Percentiles rank a stretch among this genome's conserved stretches.
Conservation (phyloP, 2,113 vertebrate genomes). For the Lamprologus ornatipinnis region DNA sequence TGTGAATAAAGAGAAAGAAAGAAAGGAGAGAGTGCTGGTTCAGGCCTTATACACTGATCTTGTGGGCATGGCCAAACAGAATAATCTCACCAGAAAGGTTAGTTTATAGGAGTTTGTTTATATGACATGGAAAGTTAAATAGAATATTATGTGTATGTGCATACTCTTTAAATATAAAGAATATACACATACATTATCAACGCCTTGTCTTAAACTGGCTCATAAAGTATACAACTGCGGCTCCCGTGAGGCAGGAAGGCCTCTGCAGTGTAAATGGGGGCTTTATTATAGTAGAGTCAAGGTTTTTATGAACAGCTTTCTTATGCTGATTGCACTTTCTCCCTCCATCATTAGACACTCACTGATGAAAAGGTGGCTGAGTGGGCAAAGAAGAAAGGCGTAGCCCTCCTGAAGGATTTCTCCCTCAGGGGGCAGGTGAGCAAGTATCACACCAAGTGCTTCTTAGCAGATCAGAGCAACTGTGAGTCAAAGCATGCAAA, state of each 20-base stretch:
- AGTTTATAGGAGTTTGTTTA: neutral
- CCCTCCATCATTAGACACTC: neutral
- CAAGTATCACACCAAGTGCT: constrained; percentile 30
- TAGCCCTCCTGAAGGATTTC: neutral
- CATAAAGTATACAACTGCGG: neutral
- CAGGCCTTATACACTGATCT: constrained; percentile 37
- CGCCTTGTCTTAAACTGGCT: neutral
- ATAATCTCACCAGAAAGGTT: constrained; percentile 25
- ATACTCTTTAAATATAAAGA: neutral
- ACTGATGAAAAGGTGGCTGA: constrained; percentile 8
- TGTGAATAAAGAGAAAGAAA: constrained; percentile 40
- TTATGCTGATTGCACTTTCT: neutral
- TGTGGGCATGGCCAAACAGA: neutral
- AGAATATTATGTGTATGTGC: neutral
- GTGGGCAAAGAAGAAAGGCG: constrained; percentile 48
- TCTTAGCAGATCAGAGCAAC: neutral
- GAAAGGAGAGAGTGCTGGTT: constrained; percentile 19
- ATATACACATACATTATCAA: neutral
- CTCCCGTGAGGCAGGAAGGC: neutral
- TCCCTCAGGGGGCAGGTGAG: neutral
- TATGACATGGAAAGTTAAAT: neutral
- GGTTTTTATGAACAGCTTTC: neutral
- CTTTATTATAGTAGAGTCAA: neutral
- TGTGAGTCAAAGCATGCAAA: neutral
- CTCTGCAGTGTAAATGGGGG: neutral